These are phyloP conservation scores for Acrocephalus arundinaceus DNA, from an alignment of 2,113 vertebrate genomes.

Conservation along the genomic window DNA sequence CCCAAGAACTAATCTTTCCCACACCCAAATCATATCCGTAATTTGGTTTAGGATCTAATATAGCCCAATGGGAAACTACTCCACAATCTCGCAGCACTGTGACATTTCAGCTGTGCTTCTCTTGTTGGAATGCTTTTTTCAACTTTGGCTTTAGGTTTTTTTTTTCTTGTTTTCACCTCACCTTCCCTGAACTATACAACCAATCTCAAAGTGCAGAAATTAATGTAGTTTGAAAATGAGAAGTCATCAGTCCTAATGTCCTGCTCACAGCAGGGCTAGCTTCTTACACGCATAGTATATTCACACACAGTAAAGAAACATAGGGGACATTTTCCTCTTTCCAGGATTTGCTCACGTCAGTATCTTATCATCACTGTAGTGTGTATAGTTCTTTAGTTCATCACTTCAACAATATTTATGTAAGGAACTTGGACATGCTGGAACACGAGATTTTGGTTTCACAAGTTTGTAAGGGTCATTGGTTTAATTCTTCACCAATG, in stretches of 20 bases:
- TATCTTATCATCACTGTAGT: not conserved
- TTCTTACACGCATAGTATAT: not conserved
- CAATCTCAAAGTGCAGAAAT: not conserved
- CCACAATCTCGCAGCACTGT: rapidly evolving
- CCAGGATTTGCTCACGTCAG: not conserved
- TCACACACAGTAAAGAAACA: not conserved
- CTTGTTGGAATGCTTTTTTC: not conserved
- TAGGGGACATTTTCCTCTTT: not conserved
- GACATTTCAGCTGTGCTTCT: not conserved
- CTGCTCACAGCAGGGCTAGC: not conserved
- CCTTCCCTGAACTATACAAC: not conserved
- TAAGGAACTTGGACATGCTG: not conserved
- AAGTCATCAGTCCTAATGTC: not conserved
- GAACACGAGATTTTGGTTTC: not conserved
- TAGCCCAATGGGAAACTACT: not conserved
- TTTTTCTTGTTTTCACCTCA: not conserved
- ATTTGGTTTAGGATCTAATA: not conserved
- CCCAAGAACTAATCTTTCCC: not conserved
- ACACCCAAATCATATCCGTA: not conserved
- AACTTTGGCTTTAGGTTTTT: not conserved
- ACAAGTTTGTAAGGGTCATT: not conserved
- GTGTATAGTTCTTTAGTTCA: not conserved
- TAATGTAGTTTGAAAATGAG: not conserved
- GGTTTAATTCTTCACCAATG: not conserved
- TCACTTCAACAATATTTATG: not conserved